Evolutionary conservation across 2,797 vertebrate species (phyloP), one percentile per base, ranked within the genome.

Genomic region (Tokudaia muenninki): DNA sequence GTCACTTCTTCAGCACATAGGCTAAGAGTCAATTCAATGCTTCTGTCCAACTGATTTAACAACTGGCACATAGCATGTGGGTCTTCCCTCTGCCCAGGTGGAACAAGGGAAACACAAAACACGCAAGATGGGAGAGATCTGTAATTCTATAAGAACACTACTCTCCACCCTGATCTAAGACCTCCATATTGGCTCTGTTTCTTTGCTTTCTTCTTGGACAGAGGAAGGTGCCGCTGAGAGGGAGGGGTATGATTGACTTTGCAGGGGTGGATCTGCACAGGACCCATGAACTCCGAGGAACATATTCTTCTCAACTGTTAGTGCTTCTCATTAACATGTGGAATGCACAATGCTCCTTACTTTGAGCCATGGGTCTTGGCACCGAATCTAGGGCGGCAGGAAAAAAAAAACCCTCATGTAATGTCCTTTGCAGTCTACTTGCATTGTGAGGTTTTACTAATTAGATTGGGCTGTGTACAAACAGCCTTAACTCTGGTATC

Each of bases 401-500:
- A 70, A 57, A 93, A 87, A 94, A 94, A 80, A 94, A 94, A 96
- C 17, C 26, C n/a, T 13, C 55, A 84, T 47, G 44, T 87, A 83
- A 87, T 17, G 57, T 59, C 37, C 44, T 59, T 44, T 65, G 17
- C 16, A 26, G 59, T 70, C 31, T 61, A 52, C 61, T 95, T 93
- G 79, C 63, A 87, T 83, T 65, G 67, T 22, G 75, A 41, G 44
- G 9, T 87, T 95, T 95, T 47, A 82, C 37, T 93, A 57, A 91
- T 79, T 90, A 94, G 61, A 77, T 61, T 78, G n/a, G 57, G 78
- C 61, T 89, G 44, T 78, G 44, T 55, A 77, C 52, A 96, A 89
- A 94, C 55, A 80, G 90, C 37, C 80, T 87, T 75, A 91, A 91
- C 41, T 84, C 93, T 91, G n/a, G 70, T 91, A 65, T 94, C 89